phyloP scores from a whole-genome alignment of 2,888 invertebrate species.

The Sesamia inferens region DNA sequence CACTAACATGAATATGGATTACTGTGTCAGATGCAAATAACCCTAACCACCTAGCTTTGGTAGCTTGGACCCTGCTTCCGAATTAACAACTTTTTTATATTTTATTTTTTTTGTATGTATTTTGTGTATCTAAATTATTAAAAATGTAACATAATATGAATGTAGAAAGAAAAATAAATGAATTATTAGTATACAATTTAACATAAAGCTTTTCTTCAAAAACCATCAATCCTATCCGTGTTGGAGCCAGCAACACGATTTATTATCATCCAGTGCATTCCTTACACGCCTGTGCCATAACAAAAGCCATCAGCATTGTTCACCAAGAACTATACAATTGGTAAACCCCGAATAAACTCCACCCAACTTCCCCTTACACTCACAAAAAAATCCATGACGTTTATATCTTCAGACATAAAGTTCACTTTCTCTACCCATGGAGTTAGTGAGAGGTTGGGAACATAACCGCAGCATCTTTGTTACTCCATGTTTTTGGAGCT shows the following conservation, averaged over 20 bases:
- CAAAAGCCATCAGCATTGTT: constrained; percentile 74
- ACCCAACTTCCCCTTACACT: constrained; percentile 6
- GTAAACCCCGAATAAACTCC: constrained; percentile 69
- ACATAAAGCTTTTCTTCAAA: constrained; percentile 13
- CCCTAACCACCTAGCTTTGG: no score
- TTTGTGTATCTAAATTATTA: no score
- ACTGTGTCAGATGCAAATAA: no score
- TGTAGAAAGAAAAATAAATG: no score
- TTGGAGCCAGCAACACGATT: constrained; percentile 46
- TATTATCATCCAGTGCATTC: constrained; percentile 58
- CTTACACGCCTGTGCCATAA: constrained; percentile 50
- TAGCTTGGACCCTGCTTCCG: no score
- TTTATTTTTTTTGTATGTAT: no score
- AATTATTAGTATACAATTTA: neutral
- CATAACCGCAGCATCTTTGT: constrained; percentile 80
- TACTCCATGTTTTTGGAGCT: constrained; percentile 73
- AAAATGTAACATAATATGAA: no score
- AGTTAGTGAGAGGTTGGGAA: constrained; percentile 27
- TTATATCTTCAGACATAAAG: constrained; percentile 45
- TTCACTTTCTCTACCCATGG: constrained; percentile 6
- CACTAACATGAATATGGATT: no score
- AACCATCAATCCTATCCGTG: constrained; percentile 19
- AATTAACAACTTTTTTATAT: no score
- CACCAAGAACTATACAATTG: constrained; percentile 66
- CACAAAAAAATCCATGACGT: constrained; percentile 21